phyloP scores from a whole-genome alignment of 2,113 vertebrate species.

The Deroptyus accipitrinus region DNA sequence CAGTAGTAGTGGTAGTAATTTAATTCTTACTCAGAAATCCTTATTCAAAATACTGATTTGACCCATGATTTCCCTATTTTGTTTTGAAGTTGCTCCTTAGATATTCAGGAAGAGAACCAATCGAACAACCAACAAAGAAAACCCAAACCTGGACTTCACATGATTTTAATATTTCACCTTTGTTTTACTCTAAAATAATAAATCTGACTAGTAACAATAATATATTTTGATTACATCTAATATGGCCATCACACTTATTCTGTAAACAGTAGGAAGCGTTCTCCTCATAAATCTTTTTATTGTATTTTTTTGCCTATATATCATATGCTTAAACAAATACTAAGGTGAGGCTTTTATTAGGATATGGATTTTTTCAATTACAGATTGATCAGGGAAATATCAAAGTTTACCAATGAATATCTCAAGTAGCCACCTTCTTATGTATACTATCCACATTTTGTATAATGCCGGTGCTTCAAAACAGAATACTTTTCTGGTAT shows the following conservation, averaged over 20 bases:
- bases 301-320: not conserved
- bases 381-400: not conserved
- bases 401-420: not conserved
- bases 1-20: not conserved
- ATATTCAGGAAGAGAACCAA: not conserved
- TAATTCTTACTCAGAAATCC: not conserved
- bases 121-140: fast-evolving
- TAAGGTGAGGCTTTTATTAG: not conserved
- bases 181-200: not conserved
- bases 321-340: not conserved
- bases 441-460: not conserved
- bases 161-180: not conserved
- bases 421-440: not conserved
- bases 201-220: not conserved
- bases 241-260: not conserved
- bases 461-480: not conserved
- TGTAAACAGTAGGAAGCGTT: not conserved
- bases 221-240: not conserved
- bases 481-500: not conserved
- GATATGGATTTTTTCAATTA: not conserved
- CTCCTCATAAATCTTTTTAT: not conserved
- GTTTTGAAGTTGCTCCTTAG: not conserved
- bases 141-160: not conserved
- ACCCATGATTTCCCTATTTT: not conserved
- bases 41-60: not conserved